These are phyloP conservation scores for Microchirus variegatus DNA, from an alignment of 2,797 vertebrate species.

Conservation along the genomic window DNA sequence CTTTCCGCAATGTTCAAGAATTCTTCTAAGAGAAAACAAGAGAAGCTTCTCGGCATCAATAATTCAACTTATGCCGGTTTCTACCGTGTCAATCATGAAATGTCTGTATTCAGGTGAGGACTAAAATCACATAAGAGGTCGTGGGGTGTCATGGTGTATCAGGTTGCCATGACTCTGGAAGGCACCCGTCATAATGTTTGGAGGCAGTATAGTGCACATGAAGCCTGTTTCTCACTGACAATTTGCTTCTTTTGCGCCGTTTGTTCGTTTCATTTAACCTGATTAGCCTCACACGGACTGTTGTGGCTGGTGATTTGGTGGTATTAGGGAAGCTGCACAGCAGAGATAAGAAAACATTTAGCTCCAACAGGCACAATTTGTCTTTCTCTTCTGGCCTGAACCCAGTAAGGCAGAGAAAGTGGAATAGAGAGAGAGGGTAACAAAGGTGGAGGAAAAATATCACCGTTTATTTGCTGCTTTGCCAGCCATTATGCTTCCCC, in stretches of 20 bases:
- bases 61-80: slow-evolving; percentile 9
- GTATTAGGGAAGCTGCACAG: slow-evolving; percentile 38
- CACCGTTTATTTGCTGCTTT: slow-evolving; percentile 3
- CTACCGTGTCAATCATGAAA: slow-evolving; percentile 7
- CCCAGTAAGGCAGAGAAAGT: slow-evolving; percentile 4
- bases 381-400: slow-evolving; percentile 37
- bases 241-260: slow-evolving; percentile 46
- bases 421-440: slow-evolving; percentile 3
- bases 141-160: slow-evolving; percentile 36
- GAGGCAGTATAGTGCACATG: slow-evolving; percentile 18
- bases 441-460: slow-evolving; percentile 34
- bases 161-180: slow-evolving; percentile 36
- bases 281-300: slow-evolving; percentile 30
- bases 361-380: slow-evolving; percentile 25
- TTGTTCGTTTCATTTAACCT: slow-evolving; percentile 52
- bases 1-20: too few species aligned
- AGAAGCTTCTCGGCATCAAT: too few species aligned
- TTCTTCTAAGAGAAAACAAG: too few species aligned
- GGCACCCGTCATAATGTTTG: slow-evolving; percentile 34
- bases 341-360: slow-evolving; percentile 52
- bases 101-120: slow-evolving; percentile 40
- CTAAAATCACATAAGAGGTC: slow-evolving; percentile 36
- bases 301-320: slow-evolving; percentile 24
- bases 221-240: slow-evolving; percentile 28
- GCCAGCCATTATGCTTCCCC: not conserved